Evolutionary conservation across 2,113 vertebrate genomes (phyloP).

Genomic region (Pterocles orientalis): DNA sequence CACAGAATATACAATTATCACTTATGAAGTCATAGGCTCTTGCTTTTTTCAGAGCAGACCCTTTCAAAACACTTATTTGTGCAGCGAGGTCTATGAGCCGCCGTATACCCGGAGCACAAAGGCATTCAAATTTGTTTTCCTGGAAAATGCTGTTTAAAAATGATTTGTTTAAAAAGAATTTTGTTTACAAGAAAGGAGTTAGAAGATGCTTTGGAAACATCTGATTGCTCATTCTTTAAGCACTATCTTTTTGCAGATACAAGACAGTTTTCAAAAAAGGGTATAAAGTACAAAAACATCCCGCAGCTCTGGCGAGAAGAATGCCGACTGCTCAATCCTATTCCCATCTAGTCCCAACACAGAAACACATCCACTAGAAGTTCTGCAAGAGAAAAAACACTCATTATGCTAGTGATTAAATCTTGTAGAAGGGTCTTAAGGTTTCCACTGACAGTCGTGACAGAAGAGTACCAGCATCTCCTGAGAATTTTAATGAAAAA

Average conservation of each 20-base stretch:
- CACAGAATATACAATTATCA: not conserved
- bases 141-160: not conserved
- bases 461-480: not conserved
- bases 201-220: not conserved
- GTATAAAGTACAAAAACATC: not conserved
- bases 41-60: not conserved
- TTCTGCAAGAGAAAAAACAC: not conserved
- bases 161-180: not conserved
- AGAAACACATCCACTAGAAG: not conserved
- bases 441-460: not conserved
- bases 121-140: not conserved
- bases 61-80: not conserved
- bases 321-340: not conserved
- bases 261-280: not conserved
- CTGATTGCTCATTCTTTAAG: not conserved
- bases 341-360: not conserved
- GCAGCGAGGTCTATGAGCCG: not conserved
- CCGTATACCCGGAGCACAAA: not conserved
- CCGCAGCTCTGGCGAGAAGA: not conserved
- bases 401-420: not conserved
- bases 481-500: not conserved
- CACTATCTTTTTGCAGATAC: not conserved
- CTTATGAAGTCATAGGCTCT: not conserved
- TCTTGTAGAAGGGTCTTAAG: not conserved
- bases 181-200: conserved; percentile 1